Percentiles rank a stretch among this genome's conserved stretches.
These are phyloP conservation scores for Vanacampus margaritifer DNA, from an alignment of 2,113 vertebrate species.

Conservation along the genomic window DNA sequence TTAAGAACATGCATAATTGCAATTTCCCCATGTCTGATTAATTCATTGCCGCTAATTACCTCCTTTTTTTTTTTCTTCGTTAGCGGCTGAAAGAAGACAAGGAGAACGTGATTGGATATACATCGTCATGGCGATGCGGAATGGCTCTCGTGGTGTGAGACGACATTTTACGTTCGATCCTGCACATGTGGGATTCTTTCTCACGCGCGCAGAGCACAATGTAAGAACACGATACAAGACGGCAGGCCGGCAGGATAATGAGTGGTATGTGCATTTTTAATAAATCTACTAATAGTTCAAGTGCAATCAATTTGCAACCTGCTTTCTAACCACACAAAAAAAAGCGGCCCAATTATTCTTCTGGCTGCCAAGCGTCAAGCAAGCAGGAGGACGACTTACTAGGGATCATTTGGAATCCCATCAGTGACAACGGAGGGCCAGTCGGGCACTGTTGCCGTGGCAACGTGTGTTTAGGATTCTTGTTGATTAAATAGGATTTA, in stretches of 20 bases:
- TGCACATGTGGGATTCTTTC: neutral
- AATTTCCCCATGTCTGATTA: conserved; percentile 67
- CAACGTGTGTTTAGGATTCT: neutral
- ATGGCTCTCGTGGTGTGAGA: conserved; percentile 15
- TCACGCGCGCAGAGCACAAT: conserved; percentile 8
- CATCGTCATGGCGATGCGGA: conserved; percentile 15
- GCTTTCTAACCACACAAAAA: neutral
- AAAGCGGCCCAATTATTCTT: neutral
- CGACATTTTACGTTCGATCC: conserved; percentile 12
- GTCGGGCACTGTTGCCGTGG: neutral
- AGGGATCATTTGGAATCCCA: neutral
- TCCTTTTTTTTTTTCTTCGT: conserved; percentile 38
- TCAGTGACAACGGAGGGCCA: neutral
- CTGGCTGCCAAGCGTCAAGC: neutral
- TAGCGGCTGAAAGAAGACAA: conserved; percentile 20
- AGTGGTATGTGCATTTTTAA: conserved; percentile 39
- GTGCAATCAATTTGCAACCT: conserved; percentile 4
- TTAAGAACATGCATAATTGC: conserved; percentile 64
- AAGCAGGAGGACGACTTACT: neutral
- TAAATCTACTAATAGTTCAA: conserved; percentile 29
- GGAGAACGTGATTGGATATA: conserved; percentile 9
- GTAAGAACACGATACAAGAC: conserved; percentile 29
- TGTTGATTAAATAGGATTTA: neutral
- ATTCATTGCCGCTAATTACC: conserved; percentile 65
- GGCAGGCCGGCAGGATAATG: conserved; percentile 10